Conservation (phyloP, 2,888 invertebrate species). For the Dusona sp. region DNA sequence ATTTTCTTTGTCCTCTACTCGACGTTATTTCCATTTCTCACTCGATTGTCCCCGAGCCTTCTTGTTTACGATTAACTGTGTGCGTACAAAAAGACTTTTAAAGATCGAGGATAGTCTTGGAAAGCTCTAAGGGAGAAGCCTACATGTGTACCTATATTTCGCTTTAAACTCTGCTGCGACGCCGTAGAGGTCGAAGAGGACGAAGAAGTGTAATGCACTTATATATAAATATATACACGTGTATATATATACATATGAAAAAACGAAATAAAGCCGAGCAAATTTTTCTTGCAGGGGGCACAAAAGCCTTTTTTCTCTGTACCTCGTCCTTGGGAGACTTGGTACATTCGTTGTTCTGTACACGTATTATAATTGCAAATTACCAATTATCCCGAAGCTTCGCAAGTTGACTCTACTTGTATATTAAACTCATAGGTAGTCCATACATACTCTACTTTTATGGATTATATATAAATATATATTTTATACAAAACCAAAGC, state of each 20-base stretch:
- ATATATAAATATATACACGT: not conserved
- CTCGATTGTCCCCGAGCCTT: not conserved
- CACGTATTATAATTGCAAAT: slow-evolving; percentile 81
- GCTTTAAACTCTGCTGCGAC: not conserved
- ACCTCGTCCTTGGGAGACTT: slow-evolving; percentile 16
- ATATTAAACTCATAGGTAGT: slow-evolving; percentile 3
- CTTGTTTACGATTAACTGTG: not conserved
- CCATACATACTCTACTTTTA: slow-evolving; percentile 27
- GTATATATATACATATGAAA: not conserved
- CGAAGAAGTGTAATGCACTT: slow-evolving; percentile 2
- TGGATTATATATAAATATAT: slow-evolving; percentile 6
- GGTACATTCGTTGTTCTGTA: slow-evolving; percentile 30
- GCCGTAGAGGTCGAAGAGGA: not conserved
- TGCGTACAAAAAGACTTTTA: not conserved
- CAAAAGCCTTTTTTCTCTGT: slow-evolving; percentile 11
- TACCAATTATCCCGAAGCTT: slow-evolving; percentile 76
- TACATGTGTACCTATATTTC: not conserved
- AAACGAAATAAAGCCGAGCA: slow-evolving; percentile 2
- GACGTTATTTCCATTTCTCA: not conserved
- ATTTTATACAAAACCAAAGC: not conserved
- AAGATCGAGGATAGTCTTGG: slow-evolving; percentile 2
- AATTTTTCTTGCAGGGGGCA: slow-evolving; percentile 20
- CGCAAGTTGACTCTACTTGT: slow-evolving; percentile 51
- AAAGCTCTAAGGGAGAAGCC: slow-evolving; percentile 11
- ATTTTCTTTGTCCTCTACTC: slow-evolving; percentile 21